These are phyloP conservation scores for Philaethria dido DNA, from an alignment of 2,888 invertebrate species.

Conservation along the genomic window DNA sequence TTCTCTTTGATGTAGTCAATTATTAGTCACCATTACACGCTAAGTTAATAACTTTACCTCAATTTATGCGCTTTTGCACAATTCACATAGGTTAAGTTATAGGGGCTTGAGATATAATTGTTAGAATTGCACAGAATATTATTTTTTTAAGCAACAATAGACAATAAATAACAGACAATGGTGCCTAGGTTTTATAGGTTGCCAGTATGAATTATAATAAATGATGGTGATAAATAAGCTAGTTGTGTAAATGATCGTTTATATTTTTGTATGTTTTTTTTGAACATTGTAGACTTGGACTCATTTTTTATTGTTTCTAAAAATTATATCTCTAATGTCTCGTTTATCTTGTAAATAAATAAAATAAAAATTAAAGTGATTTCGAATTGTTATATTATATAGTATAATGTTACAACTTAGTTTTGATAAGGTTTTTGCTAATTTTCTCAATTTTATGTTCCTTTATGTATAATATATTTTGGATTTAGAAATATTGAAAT, in stretches of 20 bases:
- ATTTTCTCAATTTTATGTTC: conserved; percentile 37
- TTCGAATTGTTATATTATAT: conserved; percentile 34
- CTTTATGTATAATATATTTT: conserved; percentile 30
- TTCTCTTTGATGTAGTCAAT: conserved; percentile 69
- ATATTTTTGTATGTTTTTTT: conserved; percentile 15
- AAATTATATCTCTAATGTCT: conserved; percentile 14
- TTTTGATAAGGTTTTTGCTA: conserved; percentile 31
- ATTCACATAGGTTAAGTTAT: conserved; percentile 65
- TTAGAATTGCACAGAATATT: conserved; percentile 21
- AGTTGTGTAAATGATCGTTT: background rate
- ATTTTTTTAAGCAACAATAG: conserved; percentile 8
- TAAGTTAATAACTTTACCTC: conserved; percentile 77
- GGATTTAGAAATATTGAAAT: conserved; percentile 10
- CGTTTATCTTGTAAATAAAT: conserved; percentile 37
- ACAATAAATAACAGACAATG: conserved; percentile 8
- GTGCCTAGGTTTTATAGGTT: background rate
- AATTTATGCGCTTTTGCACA: conserved; percentile 80
- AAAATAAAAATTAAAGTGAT: conserved; percentile 19
- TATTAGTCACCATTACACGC: conserved; percentile 81
- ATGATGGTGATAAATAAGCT: conserved; percentile 2
- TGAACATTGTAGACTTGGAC: background rate
- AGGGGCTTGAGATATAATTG: conserved; percentile 14
- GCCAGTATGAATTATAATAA: background rate
- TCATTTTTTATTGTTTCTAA: background rate
- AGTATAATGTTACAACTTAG: conserved; percentile 27